phyloP scores from a whole-genome alignment of 2,797 vertebrate species.

The Denticeps clupeoides region DNA sequence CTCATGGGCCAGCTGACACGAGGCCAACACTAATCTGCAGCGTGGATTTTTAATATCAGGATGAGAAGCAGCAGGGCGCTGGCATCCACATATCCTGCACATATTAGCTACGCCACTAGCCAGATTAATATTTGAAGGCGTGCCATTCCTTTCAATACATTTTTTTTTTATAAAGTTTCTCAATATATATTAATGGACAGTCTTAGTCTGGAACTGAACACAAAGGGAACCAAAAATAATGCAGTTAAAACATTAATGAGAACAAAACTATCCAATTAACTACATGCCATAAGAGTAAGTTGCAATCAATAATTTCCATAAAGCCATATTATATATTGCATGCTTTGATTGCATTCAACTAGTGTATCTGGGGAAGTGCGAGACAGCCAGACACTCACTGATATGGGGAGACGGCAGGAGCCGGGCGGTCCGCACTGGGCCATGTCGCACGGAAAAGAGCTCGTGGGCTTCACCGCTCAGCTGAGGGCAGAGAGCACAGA shows the following conservation, averaged over 20 bases:
- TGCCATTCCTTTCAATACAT: too few species aligned
- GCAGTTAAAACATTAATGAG: too few species aligned
- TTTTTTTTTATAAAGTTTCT: too few species aligned
- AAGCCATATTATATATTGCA: too few species aligned
- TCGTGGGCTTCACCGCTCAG: slow-evolving; percentile 92
- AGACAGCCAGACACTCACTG: slow-evolving; percentile 63
- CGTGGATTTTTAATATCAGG: slow-evolving; percentile 44
- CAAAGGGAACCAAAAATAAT: too few species aligned
- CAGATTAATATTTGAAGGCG: too few species aligned
- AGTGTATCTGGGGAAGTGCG: not conserved
- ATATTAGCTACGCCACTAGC: too few species aligned
- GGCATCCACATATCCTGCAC: slow-evolving; percentile 21
- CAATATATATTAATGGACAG: too few species aligned
- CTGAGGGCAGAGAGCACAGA: slow-evolving; percentile 42
- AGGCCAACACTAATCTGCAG: slow-evolving; percentile 46
- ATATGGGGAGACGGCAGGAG: slow-evolving; percentile 85
- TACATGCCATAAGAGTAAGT: too few species aligned
- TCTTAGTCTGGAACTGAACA: too few species aligned
- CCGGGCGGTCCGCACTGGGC: slow-evolving; percentile 80
- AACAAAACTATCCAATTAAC: too few species aligned
- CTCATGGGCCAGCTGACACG: slow-evolving; percentile 29
- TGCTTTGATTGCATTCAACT: not conserved
- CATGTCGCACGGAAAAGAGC: slow-evolving; percentile 88
- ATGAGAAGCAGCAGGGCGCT: slow-evolving; percentile 39
- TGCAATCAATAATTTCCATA: too few species aligned